Conservation (phyloP, 2,113 vertebrate species). For the Dissostichus mawsoni region DNA sequence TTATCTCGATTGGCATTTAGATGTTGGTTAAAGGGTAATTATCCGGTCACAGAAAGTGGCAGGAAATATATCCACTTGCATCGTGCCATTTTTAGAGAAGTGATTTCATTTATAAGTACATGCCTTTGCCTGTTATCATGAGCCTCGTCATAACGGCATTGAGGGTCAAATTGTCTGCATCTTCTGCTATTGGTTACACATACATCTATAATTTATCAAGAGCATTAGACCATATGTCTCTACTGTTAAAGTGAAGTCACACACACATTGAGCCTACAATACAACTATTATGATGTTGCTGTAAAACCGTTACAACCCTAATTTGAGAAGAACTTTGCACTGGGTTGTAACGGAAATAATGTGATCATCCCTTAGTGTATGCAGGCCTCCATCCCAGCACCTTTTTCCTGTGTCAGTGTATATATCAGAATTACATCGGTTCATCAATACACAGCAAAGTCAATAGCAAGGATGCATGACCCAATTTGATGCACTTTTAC, state of each 20-base stretch:
- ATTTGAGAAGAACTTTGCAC: neutral
- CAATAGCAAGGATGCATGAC: constrained; percentile 4
- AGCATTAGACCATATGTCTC: neutral
- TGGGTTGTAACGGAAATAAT: no score
- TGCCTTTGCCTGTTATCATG: neutral
- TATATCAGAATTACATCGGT: neutral
- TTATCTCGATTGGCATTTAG: neutral
- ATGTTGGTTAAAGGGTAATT: neutral
- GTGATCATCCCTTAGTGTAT: neutral
- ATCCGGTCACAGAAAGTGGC: neutral
- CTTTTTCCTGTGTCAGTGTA: neutral
- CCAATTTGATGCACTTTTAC: neutral
- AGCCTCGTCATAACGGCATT: neutral
- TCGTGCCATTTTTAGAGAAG: neutral
- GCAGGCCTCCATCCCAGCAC: neutral
- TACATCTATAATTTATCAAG: neutral
- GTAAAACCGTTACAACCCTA: neutral
- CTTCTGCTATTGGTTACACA: constrained; percentile 2
- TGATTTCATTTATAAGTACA: neutral
- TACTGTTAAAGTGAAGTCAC: neutral
- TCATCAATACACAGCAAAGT: neutral
- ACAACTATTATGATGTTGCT: neutral
- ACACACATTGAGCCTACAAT: neutral
- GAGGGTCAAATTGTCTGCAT: constrained; percentile 8
- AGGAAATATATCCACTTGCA: neutral